Conservation (phyloP, 2,797 vertebrate species). For the Syndactyla subalaris region DNA sequence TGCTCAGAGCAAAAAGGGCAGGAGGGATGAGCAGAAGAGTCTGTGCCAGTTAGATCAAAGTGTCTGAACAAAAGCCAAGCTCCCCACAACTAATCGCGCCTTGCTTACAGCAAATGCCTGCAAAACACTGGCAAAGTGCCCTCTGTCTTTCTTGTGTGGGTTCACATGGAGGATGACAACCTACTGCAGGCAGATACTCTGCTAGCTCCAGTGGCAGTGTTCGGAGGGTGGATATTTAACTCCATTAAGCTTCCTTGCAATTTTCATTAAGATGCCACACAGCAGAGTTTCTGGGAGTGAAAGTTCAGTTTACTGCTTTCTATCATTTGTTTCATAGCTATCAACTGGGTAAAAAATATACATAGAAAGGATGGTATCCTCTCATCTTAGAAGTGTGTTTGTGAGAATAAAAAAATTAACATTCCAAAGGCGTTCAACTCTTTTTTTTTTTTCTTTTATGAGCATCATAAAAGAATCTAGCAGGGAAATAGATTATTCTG, state of each 20-base stretch:
- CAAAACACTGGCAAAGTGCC: conserved; percentile 29
- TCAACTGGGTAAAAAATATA: background rate
- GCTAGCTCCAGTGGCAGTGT: background rate
- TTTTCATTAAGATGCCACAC: background rate
- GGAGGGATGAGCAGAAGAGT: background rate
- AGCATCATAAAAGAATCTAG: background rate
- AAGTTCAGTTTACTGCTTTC: background rate
- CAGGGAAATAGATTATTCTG: background rate
- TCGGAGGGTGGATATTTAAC: background rate
- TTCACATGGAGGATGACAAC: background rate
- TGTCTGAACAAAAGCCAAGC: background rate
- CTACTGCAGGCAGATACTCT: background rate
- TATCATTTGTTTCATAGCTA: background rate
- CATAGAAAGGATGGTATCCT: background rate
- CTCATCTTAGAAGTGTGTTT: background rate
- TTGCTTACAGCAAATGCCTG: conserved; percentile 9
- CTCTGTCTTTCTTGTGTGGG: background rate
- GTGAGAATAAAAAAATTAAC: background rate
- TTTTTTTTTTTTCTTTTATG: background rate
- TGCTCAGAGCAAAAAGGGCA: background rate
- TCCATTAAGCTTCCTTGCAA: background rate
- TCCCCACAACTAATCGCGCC: background rate
- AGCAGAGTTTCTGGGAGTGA: background rate
- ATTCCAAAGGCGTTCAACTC: background rate
- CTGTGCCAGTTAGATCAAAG: background rate